Evolutionary conservation across 2,797 vertebrate genomes (phyloP).

Genomic region (Lacerta bilineata): DNA sequence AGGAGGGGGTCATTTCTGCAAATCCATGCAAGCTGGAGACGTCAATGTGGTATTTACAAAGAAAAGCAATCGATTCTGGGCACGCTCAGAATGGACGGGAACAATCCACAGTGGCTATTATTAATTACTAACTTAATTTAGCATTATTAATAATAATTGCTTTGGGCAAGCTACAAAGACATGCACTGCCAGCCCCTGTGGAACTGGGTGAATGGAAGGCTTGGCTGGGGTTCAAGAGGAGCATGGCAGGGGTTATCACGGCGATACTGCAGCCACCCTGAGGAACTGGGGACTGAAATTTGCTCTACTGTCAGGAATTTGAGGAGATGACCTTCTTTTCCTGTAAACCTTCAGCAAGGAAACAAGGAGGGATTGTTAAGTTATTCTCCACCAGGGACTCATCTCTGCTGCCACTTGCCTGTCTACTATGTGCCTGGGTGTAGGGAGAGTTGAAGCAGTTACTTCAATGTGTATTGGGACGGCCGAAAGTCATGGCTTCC

Average conservation of each 20-base stretch:
- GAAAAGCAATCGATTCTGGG: constrained; percentile 6
- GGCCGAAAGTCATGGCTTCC: too few species aligned
- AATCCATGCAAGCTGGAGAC: neutral
- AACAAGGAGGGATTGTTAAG: too few species aligned
- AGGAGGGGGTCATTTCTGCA: neutral
- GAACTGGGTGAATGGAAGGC: neutral
- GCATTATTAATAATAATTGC: constrained; percentile 27
- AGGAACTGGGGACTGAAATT: neutral
- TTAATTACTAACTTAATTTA: constrained; percentile 39
- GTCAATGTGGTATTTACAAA: neutral
- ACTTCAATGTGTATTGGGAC: neutral
- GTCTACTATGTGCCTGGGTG: neutral
- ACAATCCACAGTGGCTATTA: neutral
- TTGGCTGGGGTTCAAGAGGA: neutral
- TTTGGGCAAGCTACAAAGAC: constrained; percentile 2
- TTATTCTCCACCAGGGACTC: neutral
- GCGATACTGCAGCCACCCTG: too few species aligned
- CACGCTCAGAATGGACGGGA: neutral
- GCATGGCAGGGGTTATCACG: too few species aligned
- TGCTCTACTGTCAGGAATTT: neutral
- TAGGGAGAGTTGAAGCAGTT: neutral
- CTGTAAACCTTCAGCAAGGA: neutral
- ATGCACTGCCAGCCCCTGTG: neutral
- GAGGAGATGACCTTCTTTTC: neutral
- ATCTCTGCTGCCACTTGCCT: neutral